Evolutionary conservation across 2,113 vertebrate species (phyloP).

Genomic region (Trogon melanurus): DNA sequence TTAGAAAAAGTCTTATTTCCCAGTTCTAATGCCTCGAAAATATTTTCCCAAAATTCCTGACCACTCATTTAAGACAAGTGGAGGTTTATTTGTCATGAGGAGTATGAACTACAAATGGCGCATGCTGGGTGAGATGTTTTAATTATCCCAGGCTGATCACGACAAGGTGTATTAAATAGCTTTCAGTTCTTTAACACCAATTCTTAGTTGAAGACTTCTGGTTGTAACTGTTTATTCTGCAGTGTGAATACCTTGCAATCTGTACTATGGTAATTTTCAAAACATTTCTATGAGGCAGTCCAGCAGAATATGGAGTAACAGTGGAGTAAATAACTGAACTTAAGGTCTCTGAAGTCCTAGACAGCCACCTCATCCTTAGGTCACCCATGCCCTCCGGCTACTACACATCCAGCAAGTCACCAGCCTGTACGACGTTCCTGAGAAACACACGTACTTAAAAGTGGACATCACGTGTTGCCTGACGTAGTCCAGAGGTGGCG

Average conservation of each 20-base stretch:
- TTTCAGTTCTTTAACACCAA: background rate
- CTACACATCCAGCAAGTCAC: background rate
- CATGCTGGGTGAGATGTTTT: background rate
- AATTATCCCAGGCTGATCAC: background rate
- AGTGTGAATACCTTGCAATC: background rate
- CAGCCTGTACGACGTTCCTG: background rate
- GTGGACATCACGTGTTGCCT: too few relatives aligned
- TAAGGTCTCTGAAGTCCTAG: background rate
- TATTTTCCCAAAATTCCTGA: background rate
- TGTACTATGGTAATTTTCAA: background rate
- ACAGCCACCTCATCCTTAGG: background rate
- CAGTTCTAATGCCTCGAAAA: background rate
- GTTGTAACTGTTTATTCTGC: background rate
- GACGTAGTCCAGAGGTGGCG: too few relatives aligned
- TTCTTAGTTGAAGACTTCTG: background rate
- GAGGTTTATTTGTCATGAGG: background rate
- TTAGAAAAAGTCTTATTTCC: background rate
- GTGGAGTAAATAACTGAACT: background rate
- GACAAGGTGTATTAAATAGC: background rate
- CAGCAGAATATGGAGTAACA: background rate
- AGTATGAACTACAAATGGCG: background rate
- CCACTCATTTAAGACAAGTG: background rate
- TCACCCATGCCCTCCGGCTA: background rate
- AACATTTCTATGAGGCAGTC: background rate
- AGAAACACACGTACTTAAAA: background rate